Percentiles rank a stretch among this genome's conserved stretches.
Conservation (phyloP, 2,888 invertebrate genomes). For the Nematopogon swammerdamellus region DNA sequence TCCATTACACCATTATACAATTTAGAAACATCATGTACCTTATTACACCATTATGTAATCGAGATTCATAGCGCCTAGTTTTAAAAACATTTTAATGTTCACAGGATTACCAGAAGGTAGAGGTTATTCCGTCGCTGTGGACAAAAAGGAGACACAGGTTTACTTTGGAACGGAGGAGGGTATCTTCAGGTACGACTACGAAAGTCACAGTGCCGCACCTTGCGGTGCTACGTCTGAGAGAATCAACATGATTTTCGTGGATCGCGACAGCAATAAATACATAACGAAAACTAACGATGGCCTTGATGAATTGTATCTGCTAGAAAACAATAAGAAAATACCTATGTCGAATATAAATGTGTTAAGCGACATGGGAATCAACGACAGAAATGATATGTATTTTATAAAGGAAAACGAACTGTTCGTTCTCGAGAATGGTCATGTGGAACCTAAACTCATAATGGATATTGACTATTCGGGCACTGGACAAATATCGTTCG, state of each 20-base stretch:
- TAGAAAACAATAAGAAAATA: constrained; percentile 29
- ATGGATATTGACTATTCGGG: constrained; percentile 29
- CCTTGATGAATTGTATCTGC: constrained; percentile 29
- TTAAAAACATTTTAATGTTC: no score
- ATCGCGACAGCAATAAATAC: constrained; percentile 37
- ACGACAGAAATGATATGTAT: constrained; percentile 36
- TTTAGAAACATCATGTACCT: no score
- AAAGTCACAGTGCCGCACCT: constrained; percentile 22
- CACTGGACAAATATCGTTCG: constrained; percentile 33
- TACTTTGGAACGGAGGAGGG: constrained; percentile 39
- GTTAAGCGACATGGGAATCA: constrained; percentile 32
- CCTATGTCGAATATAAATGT: constrained; percentile 26
- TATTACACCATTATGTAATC: no score
- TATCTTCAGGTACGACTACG: constrained; percentile 30
- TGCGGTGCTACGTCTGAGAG: constrained; percentile 22
- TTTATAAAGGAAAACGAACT: constrained; percentile 30
- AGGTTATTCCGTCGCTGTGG: constrained; percentile 37
- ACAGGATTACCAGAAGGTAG: constrained; percentile 32
- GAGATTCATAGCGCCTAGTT: no score
- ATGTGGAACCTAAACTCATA: constrained; percentile 22
- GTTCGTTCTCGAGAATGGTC: constrained; percentile 25
- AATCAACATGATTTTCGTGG: constrained; percentile 32
- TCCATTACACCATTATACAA: no score
- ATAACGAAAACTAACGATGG: constrained; percentile 31
- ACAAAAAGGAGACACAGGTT: constrained; percentile 26